Evolutionary conservation across 2,888 invertebrate species (phyloP).

Genomic region (Morpho helenor): DNA sequence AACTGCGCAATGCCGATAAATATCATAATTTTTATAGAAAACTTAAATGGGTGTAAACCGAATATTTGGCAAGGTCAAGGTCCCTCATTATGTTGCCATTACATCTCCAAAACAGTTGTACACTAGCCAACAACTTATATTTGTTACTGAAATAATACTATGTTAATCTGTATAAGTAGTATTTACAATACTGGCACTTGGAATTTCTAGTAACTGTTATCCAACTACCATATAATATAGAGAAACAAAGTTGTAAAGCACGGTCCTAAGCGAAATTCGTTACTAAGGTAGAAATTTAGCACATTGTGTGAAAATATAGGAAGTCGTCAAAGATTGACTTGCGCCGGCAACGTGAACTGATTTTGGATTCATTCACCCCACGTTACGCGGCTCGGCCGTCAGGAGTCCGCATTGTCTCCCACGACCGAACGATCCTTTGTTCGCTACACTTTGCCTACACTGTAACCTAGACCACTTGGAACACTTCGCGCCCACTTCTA

Average conservation of each 20-base stretch:
- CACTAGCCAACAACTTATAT: no score
- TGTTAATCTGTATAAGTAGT: background rate
- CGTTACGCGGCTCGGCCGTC: slow-evolving; percentile 62
- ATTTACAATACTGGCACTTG: background rate
- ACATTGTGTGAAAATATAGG: slow-evolving; percentile 15
- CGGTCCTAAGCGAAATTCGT: slow-evolving; percentile 2
- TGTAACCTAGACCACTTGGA: slow-evolving; percentile 57
- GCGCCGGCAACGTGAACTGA: slow-evolving; percentile 47
- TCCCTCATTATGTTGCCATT: no score
- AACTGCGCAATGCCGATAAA: no score
- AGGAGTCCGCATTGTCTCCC: slow-evolving; percentile 66
- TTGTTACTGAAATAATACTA: no score
- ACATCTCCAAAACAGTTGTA: no score
- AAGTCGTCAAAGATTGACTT: slow-evolving; percentile 30
- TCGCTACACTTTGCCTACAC: slow-evolving; percentile 61
- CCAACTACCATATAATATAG: no score
- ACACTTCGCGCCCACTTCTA: slow-evolving; percentile 61
- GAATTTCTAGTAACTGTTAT: no score
- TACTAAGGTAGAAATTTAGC: slow-evolving; percentile 3
- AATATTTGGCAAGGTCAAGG: no score
- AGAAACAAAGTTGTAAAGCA: background rate
- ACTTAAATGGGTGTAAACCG: no score
- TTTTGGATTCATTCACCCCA: slow-evolving; percentile 70
- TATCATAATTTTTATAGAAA: no score
- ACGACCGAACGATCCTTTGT: slow-evolving; percentile 70